Evolutionary conservation across 64 coral and sea anemone genomes (phyloP).

Genomic region (Anthopleura sola): DNA sequence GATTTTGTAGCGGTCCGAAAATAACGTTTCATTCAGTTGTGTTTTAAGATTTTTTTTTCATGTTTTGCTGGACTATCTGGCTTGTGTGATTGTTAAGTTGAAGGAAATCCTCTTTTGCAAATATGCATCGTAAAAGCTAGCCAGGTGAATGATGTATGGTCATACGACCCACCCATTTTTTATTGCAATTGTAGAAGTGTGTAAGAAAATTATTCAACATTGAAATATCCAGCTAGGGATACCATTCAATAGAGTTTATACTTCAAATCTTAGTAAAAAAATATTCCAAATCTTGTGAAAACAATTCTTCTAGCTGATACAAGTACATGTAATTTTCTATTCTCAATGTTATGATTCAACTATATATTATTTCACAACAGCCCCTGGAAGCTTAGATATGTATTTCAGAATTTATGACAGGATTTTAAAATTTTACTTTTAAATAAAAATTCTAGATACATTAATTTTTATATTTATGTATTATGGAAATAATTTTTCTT

Average conservation of each 20-base stretch:
- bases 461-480: background rate
- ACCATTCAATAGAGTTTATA: background rate
- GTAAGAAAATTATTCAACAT: background rate
- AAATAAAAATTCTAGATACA: background rate
- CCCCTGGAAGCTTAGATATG: background rate
- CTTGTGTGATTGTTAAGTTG: background rate
- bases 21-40: background rate
- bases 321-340: background rate
- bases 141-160: background rate
- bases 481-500: background rate
- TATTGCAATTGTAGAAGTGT: background rate
- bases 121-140: background rate
- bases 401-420: background rate
- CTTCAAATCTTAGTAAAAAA: background rate
- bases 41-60: background rate
- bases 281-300: background rate
- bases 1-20: background rate
- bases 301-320: background rate
- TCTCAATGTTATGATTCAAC: background rate
- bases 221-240: background rate
- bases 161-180: conserved; percentile 22
- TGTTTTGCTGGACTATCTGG: background rate
- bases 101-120: background rate
- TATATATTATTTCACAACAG: background rate
- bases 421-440: background rate